Percentiles rank a stretch among this genome's conserved stretches.
phyloP scores from a whole-genome alignment of 2,888 invertebrate species.

The Phlogophora meticulosa region DNA sequence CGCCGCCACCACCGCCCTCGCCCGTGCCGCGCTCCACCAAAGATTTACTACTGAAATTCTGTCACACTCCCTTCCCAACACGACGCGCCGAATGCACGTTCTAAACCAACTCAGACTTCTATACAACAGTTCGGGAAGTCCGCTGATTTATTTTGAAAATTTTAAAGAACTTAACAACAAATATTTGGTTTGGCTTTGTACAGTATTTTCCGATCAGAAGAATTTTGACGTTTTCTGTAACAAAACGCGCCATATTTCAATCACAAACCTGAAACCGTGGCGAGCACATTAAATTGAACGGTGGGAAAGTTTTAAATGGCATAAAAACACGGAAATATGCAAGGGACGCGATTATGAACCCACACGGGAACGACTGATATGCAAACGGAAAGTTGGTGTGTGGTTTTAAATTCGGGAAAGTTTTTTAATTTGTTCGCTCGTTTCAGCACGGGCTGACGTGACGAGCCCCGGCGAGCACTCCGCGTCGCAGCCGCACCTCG shows the following conservation, averaged over 20 bases:
- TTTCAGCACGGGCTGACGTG: constrained; percentile 47
- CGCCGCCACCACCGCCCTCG: constrained; percentile 42
- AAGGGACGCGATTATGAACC: constrained; percentile 55
- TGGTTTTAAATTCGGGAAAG: constrained; percentile 64
- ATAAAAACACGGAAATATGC: constrained; percentile 52
- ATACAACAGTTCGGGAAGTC: constrained; percentile 63
- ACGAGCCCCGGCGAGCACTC: constrained; percentile 18
- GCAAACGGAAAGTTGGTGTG: constrained; percentile 54
- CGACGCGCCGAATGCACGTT: constrained; percentile 60
- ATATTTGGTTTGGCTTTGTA: constrained; percentile 60
- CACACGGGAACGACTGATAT: constrained; percentile 49
- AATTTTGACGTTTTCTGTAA: constrained; percentile 53
- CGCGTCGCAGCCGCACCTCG: constrained; percentile 34
- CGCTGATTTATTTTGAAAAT: constrained; percentile 77
- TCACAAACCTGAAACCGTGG: constrained; percentile 32
- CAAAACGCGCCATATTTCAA: constrained; percentile 39
- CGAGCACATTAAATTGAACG: constrained; percentile 11
- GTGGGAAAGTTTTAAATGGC: constrained; percentile 46
- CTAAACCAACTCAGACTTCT: constrained; percentile 56
- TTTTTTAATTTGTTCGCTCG: constrained; percentile 67
- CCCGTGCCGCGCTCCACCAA: constrained; percentile 63
- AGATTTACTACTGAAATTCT: constrained; percentile 84
- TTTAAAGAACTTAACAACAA: constrained; percentile 69
- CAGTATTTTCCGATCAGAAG: constrained; percentile 50
- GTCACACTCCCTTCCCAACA: constrained; percentile 74